Percentiles rank a stretch among this genome's conserved stretches.
phyloP scores from a whole-genome alignment of 2,797 vertebrate species.

The Taenioides sp. region DNA sequence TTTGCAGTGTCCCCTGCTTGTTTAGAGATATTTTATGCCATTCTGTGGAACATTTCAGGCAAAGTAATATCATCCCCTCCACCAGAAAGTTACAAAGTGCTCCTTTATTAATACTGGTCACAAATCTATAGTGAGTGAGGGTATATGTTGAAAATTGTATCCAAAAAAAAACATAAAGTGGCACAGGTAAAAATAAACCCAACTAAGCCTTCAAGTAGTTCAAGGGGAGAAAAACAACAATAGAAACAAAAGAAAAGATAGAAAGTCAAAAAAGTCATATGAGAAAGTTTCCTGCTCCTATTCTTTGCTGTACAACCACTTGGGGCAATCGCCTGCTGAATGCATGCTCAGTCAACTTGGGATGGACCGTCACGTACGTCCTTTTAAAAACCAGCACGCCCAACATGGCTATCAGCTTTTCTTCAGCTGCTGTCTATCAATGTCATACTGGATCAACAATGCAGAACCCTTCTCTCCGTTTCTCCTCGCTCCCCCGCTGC shows the following conservation, averaged over 20 bases:
- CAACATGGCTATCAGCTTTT: constrained; percentile 85
- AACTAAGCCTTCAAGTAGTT: constrained; percentile 41
- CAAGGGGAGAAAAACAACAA: constrained; percentile 58
- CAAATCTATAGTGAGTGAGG: constrained; percentile 24
- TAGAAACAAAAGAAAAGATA: constrained; percentile 48
- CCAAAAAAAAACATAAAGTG: constrained; percentile 34
- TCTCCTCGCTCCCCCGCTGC: constrained; percentile 69
- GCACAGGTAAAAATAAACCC: constrained; percentile 47
- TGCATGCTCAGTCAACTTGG: constrained; percentile 80
- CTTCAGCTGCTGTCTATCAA: constrained; percentile 85
- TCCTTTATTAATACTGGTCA: too few relatives aligned
- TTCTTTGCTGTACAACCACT: constrained; percentile 63
- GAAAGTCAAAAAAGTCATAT: constrained; percentile 67
- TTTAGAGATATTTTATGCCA: background rate
- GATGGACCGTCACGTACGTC: constrained; percentile 79
- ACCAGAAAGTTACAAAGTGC: too few relatives aligned
- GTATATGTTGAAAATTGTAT: constrained; percentile 26
- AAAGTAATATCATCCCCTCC: background rate
- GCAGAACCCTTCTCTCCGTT: constrained; percentile 77
- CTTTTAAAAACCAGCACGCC: constrained; percentile 80
- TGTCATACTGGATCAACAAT: constrained; percentile 86
- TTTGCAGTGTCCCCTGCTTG: too few relatives aligned
- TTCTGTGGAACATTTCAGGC: background rate
- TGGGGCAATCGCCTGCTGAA: constrained; percentile 72
- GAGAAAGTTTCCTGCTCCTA: constrained; percentile 61